A percentile compares a stretch with the other conserved stretches of the same genome.
These are phyloP conservation scores for Prionailurus bengalensis DNA, from an alignment of 2,113 vertebrate species.

Conservation along the genomic window DNA sequence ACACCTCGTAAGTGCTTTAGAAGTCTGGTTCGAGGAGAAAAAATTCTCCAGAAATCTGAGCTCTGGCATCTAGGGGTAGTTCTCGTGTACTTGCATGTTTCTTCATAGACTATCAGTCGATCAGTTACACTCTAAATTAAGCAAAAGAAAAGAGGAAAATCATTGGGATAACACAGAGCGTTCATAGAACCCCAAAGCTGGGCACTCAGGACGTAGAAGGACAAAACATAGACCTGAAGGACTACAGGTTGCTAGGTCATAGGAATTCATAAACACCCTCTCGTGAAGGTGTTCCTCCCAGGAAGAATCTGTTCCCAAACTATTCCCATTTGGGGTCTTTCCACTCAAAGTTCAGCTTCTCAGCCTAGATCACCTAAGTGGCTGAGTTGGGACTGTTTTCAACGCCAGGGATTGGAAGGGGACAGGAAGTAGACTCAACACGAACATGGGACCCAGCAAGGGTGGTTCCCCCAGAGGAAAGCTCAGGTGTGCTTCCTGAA, in stretches of 20 bases:
- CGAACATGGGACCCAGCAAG: neutral
- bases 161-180: neutral
- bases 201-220: too few relatives aligned
- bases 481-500: neutral
- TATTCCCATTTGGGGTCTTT: neutral
- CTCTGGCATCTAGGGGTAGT: neutral
- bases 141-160: neutral
- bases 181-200: neutral
- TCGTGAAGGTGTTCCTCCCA: neutral
- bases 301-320: neutral
- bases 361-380: neutral
- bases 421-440: neutral
- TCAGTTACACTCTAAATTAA: neutral
- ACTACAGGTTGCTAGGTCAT: too few relatives aligned
- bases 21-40: neutral
- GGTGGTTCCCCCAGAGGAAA: neutral
- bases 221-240: neutral
- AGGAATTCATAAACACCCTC: neutral
- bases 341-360: neutral
- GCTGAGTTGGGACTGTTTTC: neutral
- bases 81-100: neutral
- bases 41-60: neutral
- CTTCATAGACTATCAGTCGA: neutral
- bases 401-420: neutral
- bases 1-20: neutral